A percentile compares a stretch with the other conserved stretches of the same genome.
phyloP scores from a whole-genome alignment of 2,113 vertebrate genomes.

The Saccopteryx leptura region DNA sequence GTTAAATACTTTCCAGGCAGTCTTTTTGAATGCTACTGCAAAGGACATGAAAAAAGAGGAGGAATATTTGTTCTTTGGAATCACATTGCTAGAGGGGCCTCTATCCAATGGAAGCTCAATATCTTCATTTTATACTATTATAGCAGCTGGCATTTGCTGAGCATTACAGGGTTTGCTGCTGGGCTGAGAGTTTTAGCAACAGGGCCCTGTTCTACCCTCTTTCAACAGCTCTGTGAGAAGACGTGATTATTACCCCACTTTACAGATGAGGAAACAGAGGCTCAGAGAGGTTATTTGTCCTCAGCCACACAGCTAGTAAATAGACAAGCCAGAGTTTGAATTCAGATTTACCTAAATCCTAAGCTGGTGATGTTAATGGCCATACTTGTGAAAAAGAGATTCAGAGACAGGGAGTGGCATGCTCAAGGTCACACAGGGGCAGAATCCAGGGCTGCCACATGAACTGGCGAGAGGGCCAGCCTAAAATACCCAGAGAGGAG shows the following conservation, averaged over 20 bases:
- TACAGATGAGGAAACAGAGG: not conserved
- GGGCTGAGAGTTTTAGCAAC: not conserved
- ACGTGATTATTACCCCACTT: not conserved
- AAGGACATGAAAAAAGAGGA: not conserved
- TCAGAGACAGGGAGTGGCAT: not conserved
- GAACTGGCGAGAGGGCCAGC: not conserved
- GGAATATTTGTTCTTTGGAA: not conserved
- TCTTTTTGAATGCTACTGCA: not conserved
- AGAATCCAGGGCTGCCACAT: not conserved
- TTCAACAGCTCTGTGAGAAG: not conserved
- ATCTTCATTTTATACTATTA: not conserved
- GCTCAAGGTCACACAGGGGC: not conserved
- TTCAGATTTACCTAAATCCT: not conserved
- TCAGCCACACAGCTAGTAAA: not conserved
- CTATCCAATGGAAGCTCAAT: not conserved
- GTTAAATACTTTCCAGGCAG: constrained; percentile 28
- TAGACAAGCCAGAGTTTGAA: not conserved
- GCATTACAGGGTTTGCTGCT: not conserved
- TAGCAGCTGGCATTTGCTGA: not conserved
- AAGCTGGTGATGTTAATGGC: not conserved
- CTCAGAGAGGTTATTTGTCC: not conserved
- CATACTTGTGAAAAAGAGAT: not conserved
- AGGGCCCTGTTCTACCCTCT: not conserved
- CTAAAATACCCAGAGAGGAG: not conserved
- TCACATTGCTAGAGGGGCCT: not conserved